A percentile compares a stretch with the other conserved stretches of the same genome.
These are phyloP conservation scores for Mesitornis unicolor DNA, from an alignment of 2,113 vertebrate species.

Conservation along the genomic window DNA sequence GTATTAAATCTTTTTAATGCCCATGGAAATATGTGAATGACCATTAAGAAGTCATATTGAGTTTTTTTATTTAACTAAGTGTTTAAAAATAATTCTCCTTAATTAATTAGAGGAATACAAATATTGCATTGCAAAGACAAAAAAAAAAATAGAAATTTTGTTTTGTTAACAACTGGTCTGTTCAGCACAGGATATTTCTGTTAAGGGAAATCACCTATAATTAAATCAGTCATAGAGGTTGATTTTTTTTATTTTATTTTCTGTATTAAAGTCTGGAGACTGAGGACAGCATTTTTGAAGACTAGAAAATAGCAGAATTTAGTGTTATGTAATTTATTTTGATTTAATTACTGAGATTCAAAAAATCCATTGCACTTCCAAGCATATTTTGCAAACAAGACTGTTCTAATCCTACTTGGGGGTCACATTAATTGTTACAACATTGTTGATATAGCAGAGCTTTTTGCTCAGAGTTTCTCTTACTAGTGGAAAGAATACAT, in stretches of 20 bases:
- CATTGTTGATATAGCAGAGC: not conserved
- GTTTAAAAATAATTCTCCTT: not conserved
- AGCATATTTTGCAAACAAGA: not conserved
- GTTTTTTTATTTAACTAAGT: not conserved
- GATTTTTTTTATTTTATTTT: not conserved
- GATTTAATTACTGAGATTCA: not conserved
- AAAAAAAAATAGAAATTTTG: not conserved
- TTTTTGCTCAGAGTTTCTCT: not conserved
- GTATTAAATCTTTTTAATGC: not conserved
- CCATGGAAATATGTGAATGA: not conserved
- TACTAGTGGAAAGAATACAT: not conserved
- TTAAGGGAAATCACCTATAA: not conserved
- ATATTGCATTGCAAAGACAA: not conserved
- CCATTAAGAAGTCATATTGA: not conserved
- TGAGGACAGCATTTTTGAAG: not conserved
- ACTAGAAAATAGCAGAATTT: not conserved
- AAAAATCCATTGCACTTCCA: not conserved
- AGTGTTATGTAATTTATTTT: not conserved
- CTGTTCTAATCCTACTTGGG: not conserved
- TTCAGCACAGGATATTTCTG: not conserved
- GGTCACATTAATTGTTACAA: not conserved
- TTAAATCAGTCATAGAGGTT: not conserved
- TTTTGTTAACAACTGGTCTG: not conserved
- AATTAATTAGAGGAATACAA: not conserved
- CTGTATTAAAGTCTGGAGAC: not conserved